These are phyloP conservation scores for Chrysogorgia sp. DNA, from an alignment of 92 coral and sea anemone genomes.

Conservation along the genomic window DNA sequence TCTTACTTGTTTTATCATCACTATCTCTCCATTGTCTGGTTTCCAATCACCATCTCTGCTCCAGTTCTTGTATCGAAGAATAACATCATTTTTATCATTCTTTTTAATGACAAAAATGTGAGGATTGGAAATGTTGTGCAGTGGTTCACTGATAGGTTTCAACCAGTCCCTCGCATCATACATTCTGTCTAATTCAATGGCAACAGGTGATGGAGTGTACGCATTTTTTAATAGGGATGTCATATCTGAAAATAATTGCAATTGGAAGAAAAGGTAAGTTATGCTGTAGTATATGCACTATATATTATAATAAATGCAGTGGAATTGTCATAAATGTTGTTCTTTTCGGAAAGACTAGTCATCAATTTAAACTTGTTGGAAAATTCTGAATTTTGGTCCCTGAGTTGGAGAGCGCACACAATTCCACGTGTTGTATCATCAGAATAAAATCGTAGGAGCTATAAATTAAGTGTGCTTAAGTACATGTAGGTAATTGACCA, in stretches of 20 bases:
- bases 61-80: constrained; percentile 54
- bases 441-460: too few relatives aligned
- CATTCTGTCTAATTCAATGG: constrained; percentile 16
- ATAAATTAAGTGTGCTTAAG: too few relatives aligned
- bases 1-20: not conserved
- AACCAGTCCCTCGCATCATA: constrained; percentile 49
- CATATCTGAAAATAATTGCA: constrained; percentile 30
- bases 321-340: too few relatives aligned
- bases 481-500: too few relatives aligned
- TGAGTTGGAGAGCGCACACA: too few relatives aligned
- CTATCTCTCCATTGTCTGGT: constrained; percentile 23
- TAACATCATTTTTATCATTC: constrained; percentile 13
- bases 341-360: too few relatives aligned
- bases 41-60: constrained; percentile 49
- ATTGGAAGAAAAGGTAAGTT: not conserved
- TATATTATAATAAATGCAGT: too few relatives aligned
- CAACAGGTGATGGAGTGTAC: constrained; percentile 43
- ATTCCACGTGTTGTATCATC: too few relatives aligned
- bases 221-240: constrained; percentile 13
- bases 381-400: too few relatives aligned
- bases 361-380: too few relatives aligned
- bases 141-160: constrained; percentile 5
- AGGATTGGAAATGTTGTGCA: constrained; percentile 53
- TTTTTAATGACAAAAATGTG: constrained; percentile 47
- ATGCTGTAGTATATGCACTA: not conserved